Evolutionary conservation across 2,113 vertebrate species (phyloP), one percentile per base, ranked within the genome.

Genomic region (Girardinichthys multiradiatus): DNA sequence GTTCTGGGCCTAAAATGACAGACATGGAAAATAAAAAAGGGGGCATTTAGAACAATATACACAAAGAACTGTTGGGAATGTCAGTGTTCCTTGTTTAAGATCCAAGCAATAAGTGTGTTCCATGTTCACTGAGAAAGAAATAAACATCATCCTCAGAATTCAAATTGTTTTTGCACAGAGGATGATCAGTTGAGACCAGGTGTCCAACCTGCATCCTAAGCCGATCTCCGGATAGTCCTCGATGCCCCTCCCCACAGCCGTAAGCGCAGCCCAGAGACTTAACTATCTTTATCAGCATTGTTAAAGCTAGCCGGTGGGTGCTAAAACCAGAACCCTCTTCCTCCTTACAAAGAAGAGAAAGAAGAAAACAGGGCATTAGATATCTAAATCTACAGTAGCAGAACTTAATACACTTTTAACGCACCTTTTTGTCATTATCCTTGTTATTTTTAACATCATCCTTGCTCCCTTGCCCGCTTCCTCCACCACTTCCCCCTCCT

Each of bases 211-310:
- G 98, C 93, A 96, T 97, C 91, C 98, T 95, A 86, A 99, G 96
- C 69, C 98, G 97, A 86, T 99, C 98, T 68, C 98, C 98, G 31
- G 98, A 99, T 74, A 98, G 95, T 59, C 98, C 98, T 3, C 98
- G 96, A 63, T 99, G 98, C 68, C 98, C 98, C 91, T 99, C 98
- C 13, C 98, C 98, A n/a, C 98, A 99, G 76, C 98, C 98, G 80
- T 98, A 97, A 15, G 98, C 98, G 80, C 98, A 99, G 14, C 98
- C 98, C 87, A 99, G 88, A 26, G 97, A 99, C 84, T 99, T 99
- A 17, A 99, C 97, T 65, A 99, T 98, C 94, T 98, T 99, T 73
- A 99, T 99, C 24, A 99, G 95, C 97, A 99, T 99, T 85, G 96
- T 98, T 68, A 99, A 95, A 66, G 98, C 96, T 82, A 99, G 90